phyloP scores from a whole-genome alignment of 2,888 invertebrate genomes.

The Odontothrips loti region DNA sequence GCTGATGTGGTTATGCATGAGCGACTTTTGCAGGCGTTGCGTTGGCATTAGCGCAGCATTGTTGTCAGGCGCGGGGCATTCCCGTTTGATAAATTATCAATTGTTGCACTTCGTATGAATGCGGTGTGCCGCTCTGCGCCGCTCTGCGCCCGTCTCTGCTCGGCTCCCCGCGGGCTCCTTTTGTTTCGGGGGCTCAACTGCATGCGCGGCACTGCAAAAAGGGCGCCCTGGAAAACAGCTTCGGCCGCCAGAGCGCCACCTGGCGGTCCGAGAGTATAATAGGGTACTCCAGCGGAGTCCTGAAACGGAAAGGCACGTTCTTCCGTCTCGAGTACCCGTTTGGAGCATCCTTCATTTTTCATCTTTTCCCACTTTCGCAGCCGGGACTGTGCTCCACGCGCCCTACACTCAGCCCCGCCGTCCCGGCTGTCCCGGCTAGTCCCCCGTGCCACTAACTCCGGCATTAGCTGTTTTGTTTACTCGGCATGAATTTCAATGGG shows the following conservation, averaged over 20 bases:
- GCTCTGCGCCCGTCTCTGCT: too few species aligned
- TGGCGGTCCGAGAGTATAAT: too few species aligned
- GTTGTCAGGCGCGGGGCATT: slow-evolving; percentile 18
- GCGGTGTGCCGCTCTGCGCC: neutral
- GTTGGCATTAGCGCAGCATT: neutral
- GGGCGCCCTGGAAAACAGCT: too few species aligned
- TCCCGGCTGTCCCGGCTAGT: neutral
- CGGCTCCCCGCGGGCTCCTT: neutral
- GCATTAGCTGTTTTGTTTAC: slow-evolving; percentile 11
- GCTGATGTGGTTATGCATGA: slow-evolving; percentile 10
- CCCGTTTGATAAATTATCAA: slow-evolving; percentile 26
- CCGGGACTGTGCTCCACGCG: neutral
- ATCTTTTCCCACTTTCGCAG: too few species aligned
- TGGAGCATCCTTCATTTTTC: too few species aligned
- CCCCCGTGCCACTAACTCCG: neutral
- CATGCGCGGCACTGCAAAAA: neutral
- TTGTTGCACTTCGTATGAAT: slow-evolving; percentile 21
- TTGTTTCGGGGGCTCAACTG: neutral
- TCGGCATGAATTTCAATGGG: slow-evolving; percentile 1
- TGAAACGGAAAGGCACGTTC: too few species aligned
- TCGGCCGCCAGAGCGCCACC: too few species aligned
- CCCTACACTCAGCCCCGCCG: neutral
- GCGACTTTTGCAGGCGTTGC: slow-evolving; percentile 1
- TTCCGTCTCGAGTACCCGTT: too few species aligned
- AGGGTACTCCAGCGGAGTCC: too few species aligned